Percentiles rank a stretch among this genome's conserved stretches.
phyloP scores from a whole-genome alignment of 2,113 vertebrate genomes.

The Gopherus flavomarginatus region DNA sequence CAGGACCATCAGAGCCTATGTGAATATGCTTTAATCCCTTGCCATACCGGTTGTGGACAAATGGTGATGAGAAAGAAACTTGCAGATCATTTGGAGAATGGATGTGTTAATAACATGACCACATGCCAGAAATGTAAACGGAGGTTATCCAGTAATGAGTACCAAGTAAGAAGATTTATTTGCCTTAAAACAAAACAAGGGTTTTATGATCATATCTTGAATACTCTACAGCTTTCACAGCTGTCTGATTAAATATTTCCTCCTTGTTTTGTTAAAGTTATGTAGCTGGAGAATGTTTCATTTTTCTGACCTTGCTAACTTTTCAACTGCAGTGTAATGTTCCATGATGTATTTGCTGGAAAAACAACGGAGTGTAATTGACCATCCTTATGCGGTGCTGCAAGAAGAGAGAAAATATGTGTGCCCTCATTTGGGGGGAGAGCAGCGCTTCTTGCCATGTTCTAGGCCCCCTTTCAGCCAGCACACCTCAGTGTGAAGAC shows the following conservation, averaged over 20 bases:
- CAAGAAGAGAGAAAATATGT: not conserved
- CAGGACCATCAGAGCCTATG: constrained; percentile 82
- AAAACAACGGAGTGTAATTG: not conserved
- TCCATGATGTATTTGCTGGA: not conserved
- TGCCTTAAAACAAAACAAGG: not conserved
- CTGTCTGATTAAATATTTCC: not conserved
- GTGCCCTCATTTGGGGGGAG: not conserved
- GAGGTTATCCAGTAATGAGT: constrained; percentile 57
- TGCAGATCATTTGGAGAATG: constrained; percentile 78
- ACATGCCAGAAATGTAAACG: constrained; percentile 65
- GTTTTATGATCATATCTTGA: not conserved
- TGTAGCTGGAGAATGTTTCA: not conserved
- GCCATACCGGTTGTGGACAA: constrained; percentile 80
- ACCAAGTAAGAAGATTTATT: constrained; percentile 63
- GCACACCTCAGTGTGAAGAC: fast-evolving
- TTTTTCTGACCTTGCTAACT: not conserved
- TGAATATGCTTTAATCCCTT: constrained; percentile 79
- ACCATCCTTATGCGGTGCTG: not conserved
- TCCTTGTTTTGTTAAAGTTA: not conserved
- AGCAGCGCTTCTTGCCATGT: not conserved
- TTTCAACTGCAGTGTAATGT: not conserved
- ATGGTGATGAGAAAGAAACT: constrained; percentile 77
- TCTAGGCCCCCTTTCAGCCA: not conserved
- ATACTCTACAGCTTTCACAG: not conserved
- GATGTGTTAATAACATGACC: constrained; percentile 74